Evolutionary conservation across 1,140 invertebrate genomes (phyloP).

Genomic region (Lordiphosa mommai): DNA sequence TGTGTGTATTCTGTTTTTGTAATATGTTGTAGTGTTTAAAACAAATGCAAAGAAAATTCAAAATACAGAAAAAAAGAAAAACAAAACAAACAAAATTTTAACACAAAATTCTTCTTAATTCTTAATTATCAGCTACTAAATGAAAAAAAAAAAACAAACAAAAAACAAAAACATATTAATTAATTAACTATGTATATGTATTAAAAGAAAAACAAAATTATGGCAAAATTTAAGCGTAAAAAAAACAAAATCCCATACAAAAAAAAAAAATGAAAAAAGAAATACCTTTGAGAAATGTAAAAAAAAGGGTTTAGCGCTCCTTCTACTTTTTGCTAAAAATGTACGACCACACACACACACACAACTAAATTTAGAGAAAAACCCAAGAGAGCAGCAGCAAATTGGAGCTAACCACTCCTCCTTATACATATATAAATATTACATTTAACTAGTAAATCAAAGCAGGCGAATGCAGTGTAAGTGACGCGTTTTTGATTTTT

Average conservation of each 20-base stretch:
- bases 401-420: constrained; percentile 28
- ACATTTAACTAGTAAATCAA: constrained; percentile 60
- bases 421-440: constrained; percentile 39
- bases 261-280: constrained; percentile 38
- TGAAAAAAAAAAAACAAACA: constrained; percentile 31
- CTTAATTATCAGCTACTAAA: constrained; percentile 64
- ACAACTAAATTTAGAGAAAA: constrained; percentile 1
- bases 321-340: constrained; percentile 22
- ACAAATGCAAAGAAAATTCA: constrained; percentile 22
- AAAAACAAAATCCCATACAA: constrained; percentile 43
- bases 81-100: constrained; percentile 21
- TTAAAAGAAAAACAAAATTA: constrained; percentile 42
- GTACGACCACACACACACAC: constrained; percentile 24
- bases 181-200: constrained; percentile 69
- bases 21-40: constrained; percentile 58
- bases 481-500: constrained; percentile 48
- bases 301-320: constrained; percentile 17
- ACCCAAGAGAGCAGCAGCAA: constrained; percentile 25
- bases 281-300: constrained; percentile 19
- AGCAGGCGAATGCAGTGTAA: constrained; percentile 67
- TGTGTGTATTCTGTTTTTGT: constrained; percentile 64
- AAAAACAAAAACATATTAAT: constrained; percentile 42
- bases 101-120: constrained; percentile 46
- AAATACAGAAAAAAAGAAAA: constrained; percentile 8
- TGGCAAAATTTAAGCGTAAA: constrained; percentile 45